These are phyloP conservation scores for Drosophila sp. DNA, from an alignment of 1,140 invertebrate species.

Conservation along the genomic window DNA sequence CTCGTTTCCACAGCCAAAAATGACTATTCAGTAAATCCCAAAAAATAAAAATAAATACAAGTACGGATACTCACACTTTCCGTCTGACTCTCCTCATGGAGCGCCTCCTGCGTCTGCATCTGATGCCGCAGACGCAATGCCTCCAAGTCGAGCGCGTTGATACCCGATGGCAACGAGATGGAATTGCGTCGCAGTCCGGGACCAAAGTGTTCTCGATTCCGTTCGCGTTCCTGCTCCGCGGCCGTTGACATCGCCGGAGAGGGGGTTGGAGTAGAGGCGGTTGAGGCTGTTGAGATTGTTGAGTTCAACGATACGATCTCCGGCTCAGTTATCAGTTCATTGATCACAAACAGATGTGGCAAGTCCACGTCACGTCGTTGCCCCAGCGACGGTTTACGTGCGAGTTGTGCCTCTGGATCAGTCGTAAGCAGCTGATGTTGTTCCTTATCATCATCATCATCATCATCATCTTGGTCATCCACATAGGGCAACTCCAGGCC, in stretches of 20 bases:
- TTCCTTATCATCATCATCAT: neutral
- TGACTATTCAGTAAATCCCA: neutral
- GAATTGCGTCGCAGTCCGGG: conserved; percentile 73
- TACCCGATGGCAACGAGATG: conserved; percentile 78
- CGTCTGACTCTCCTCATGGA: conserved; percentile 69
- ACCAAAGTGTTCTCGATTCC: conserved; percentile 44
- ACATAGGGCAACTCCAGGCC: conserved; percentile 49
- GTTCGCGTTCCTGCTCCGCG: too few relatives aligned
- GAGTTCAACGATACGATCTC: neutral
- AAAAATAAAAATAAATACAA: too few relatives aligned
- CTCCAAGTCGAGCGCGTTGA: conserved; percentile 76
- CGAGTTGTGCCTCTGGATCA: neutral
- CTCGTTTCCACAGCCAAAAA: conserved; percentile 5
- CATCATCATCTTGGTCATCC: conserved; percentile 37
- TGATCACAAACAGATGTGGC: conserved; percentile 44
- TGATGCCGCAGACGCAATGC: conserved; percentile 71
- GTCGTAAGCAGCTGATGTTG: conserved; percentile 2
- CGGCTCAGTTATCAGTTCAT: conserved; percentile 38
- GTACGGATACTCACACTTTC: conserved; percentile 64
- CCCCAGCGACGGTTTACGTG: conserved; percentile 49
- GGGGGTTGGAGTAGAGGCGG: neutral
- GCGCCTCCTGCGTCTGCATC: conserved; percentile 75
- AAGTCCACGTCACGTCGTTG: conserved; percentile 62
- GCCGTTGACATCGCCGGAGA: neutral
- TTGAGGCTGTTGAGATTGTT: neutral